Conservation (phyloP, 2,113 vertebrate genomes). For the Uria lomvia region DNA sequence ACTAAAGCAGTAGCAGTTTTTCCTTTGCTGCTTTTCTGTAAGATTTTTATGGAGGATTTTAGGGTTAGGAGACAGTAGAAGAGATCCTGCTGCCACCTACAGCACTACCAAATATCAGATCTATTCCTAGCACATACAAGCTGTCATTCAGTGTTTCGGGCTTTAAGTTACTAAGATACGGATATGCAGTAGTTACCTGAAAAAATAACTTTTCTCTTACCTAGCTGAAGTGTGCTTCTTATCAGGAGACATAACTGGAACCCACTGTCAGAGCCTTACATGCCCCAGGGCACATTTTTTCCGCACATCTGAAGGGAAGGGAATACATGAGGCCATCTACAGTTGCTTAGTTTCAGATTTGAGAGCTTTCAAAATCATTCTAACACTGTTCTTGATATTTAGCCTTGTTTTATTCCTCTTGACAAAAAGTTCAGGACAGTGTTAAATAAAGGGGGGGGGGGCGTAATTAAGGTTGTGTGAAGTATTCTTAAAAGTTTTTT, state of each 20-base stretch:
- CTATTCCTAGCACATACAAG: accelerated
- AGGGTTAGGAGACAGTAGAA: background rate
- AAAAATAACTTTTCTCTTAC: background rate
- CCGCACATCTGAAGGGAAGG: background rate
- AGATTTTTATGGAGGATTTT: background rate
- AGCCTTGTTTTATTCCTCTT: background rate
- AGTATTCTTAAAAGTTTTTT: background rate
- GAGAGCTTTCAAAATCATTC: background rate
- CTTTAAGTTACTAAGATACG: background rate
- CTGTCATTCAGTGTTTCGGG: background rate
- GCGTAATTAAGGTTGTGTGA: background rate
- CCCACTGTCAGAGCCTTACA: background rate
- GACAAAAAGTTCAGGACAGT: background rate
- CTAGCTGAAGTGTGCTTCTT: background rate
- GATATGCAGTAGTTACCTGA: background rate
- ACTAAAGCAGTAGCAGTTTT: background rate
- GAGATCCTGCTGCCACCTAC: background rate
- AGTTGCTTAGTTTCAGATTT: background rate
- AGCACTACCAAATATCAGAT: background rate
- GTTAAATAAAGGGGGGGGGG: background rate
- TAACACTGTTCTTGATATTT: background rate
- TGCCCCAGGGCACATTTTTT: background rate
- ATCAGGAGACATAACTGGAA: background rate
- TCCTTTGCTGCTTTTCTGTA: background rate
- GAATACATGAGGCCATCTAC: background rate